Evolutionary conservation across 2,113 vertebrate genomes (phyloP).

Genomic region (Butorides virescens): DNA sequence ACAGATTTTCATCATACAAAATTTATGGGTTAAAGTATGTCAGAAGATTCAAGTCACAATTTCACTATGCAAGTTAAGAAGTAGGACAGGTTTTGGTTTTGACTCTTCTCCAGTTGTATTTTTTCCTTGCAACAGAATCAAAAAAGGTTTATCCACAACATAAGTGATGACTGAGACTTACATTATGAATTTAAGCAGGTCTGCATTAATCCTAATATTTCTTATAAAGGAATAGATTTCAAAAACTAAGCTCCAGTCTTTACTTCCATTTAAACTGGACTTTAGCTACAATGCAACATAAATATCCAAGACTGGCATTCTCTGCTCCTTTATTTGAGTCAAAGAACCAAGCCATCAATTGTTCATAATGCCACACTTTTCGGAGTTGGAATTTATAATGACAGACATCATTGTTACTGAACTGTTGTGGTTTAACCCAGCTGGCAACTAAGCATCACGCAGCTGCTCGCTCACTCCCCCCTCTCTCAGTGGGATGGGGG

Average conservation of each 20-base stretch:
- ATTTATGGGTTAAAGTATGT: neutral
- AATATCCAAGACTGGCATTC: neutral
- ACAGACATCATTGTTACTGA: neutral
- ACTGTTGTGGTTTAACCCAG: neutral
- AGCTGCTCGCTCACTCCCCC: too few relatives aligned
- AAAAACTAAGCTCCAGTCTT: neutral
- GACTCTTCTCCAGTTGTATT: neutral
- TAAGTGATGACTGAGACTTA: neutral
- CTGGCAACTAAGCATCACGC: too few relatives aligned
- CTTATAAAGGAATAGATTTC: neutral
- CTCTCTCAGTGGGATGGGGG: too few relatives aligned
- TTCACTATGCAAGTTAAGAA: neutral
- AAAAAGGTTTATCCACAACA: neutral
- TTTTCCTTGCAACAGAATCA: neutral
- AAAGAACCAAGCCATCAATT: neutral
- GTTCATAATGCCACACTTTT: neutral
- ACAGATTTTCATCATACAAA: neutral
- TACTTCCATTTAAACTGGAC: neutral
- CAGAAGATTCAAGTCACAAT: neutral
- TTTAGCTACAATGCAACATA: neutral
- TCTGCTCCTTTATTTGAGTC: neutral
- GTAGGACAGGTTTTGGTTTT: neutral
- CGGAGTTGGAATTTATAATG: neutral
- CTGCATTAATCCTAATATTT: neutral
- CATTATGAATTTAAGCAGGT: neutral